Evolutionary conservation across 1,140 invertebrate species (phyloP).

Genomic region (Acromyrmex charruanus): DNA sequence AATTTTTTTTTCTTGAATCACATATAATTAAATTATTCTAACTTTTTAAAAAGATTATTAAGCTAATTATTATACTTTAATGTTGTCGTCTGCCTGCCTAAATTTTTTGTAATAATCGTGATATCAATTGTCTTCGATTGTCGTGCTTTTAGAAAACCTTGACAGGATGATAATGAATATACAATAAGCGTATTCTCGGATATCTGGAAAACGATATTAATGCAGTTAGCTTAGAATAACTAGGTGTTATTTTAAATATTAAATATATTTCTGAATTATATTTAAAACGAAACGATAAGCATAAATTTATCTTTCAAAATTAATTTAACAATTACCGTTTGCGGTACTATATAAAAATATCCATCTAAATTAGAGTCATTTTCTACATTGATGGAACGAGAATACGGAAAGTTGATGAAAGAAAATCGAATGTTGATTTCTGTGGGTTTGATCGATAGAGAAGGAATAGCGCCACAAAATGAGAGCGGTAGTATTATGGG

Average conservation of each 20-base stretch:
- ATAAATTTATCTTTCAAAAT: conserved; percentile 22
- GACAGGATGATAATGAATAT: conserved; percentile 74
- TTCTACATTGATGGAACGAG: conserved; percentile 69
- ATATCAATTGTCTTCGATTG: conserved; percentile 72
- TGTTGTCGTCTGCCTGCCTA: conserved; percentile 73
- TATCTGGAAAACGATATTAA: conserved; percentile 64
- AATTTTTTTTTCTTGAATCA: conserved; percentile 2
- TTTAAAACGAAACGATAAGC: not conserved
- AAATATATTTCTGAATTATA: not conserved
- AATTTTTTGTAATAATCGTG: conserved; percentile 73
- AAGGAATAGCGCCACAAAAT: conserved; percentile 70
- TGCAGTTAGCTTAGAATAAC: not conserved
- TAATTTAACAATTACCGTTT: conserved; percentile 71
- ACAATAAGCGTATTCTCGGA: conserved; percentile 54
- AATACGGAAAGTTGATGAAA: conserved; percentile 80
- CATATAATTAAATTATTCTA: not conserved
- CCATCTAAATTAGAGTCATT: conserved; percentile 80
- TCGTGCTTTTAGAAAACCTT: conserved; percentile 77
- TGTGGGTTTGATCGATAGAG: conserved; percentile 70
- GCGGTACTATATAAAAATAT: conserved; percentile 80
- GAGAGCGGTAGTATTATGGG: conserved; percentile 75
- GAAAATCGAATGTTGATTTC: conserved; percentile 77
- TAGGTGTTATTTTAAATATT: not conserved
- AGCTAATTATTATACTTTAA: conserved; percentile 50
- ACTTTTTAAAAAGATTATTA: conserved; percentile 17